Evolutionary conservation across 1,140 invertebrate species (phyloP), one percentile per base, ranked within the genome.

Genomic region (Himalopsyche phryganea): DNA sequence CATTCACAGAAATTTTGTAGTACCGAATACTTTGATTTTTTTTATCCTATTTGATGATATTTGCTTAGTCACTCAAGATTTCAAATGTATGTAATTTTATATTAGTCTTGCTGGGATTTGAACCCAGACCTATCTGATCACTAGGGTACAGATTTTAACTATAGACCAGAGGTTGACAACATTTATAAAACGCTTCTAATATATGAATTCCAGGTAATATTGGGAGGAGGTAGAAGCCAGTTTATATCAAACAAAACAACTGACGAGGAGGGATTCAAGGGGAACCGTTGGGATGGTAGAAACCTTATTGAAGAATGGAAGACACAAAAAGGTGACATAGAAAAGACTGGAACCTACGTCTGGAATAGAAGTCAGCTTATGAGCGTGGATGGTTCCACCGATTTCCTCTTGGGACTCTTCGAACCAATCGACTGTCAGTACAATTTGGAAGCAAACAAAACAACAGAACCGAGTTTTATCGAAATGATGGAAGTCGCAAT

Each of bases 401-500:
- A 75, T 6, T 73, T 71, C 45, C 56, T 82, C 3, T 50, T 82
- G 44, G 81, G 81, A 0, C 60, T 81, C 1, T 82, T 82, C 48
- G 69, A 75, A 19, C 69, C 69, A 40, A 73, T 73, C 19, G 80
- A 82, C 59, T 66, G 81, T 71, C 72, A 77, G 11, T 82, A 81
- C 36, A 70, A 81, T 58, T 61, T 82, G 23, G 83, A 81, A 33
- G 83, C 80, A 71, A 82, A 76, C 23, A 76, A 63, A 56, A 72
- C 75, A 50, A 76, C 65, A 57, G 79, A 87, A 33, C 87, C 87
- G 0, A 79, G 80, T 3, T 70, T 95, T 0, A 79, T 77, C 14
- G 88, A 94, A 71, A 94, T 95, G 91, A 90, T 88, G 0, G 73
- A 81, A 61, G 83, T 85, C 36, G 91, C 92, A 1, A 86, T 96